These are phyloP conservation scores for Parnassius mnemosyne DNA, from an alignment of 2,888 invertebrate genomes.

Conservation along the genomic window DNA sequence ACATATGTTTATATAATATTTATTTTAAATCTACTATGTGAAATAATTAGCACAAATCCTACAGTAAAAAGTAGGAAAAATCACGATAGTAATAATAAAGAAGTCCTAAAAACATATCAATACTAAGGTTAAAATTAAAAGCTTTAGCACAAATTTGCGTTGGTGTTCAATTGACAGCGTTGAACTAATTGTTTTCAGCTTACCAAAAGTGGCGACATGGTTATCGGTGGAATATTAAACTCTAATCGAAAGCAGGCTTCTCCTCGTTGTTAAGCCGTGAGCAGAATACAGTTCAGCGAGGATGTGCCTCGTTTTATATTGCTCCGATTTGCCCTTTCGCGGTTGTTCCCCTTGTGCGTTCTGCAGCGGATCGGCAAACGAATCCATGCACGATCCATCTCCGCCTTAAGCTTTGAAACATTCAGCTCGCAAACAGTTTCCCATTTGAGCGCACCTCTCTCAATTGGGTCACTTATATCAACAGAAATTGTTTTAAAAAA, in stretches of 20 bases:
- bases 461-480: constrained; percentile 13
- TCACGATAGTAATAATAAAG: not conserved
- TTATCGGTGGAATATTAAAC: constrained; percentile 34
- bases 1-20: too few species aligned
- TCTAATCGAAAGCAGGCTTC: constrained; percentile 47
- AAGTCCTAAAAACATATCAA: too few species aligned
- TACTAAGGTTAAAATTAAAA: too few species aligned
- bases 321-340: constrained; percentile 76
- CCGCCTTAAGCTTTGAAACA: constrained; percentile 47
- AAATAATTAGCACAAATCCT: not conserved
- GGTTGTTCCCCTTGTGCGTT: constrained; percentile 77
- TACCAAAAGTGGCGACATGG: constrained; percentile 61
- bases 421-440: constrained; percentile 39
- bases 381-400: constrained; percentile 49
- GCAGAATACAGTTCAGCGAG: constrained; percentile 66
- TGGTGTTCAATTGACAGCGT: not conserved
- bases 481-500: not conserved
- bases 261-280: constrained; percentile 57
- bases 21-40: too few species aligned
- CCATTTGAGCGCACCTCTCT: constrained; percentile 10
- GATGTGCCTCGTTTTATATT: constrained; percentile 78
- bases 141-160: too few species aligned
- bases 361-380: constrained; percentile 51
- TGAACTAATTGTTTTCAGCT: constrained; percentile 38
- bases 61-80: not conserved